Evolutionary conservation across 2,113 vertebrate genomes (phyloP).

Genomic region (Boulengeromyrus knoepffleri): DNA sequence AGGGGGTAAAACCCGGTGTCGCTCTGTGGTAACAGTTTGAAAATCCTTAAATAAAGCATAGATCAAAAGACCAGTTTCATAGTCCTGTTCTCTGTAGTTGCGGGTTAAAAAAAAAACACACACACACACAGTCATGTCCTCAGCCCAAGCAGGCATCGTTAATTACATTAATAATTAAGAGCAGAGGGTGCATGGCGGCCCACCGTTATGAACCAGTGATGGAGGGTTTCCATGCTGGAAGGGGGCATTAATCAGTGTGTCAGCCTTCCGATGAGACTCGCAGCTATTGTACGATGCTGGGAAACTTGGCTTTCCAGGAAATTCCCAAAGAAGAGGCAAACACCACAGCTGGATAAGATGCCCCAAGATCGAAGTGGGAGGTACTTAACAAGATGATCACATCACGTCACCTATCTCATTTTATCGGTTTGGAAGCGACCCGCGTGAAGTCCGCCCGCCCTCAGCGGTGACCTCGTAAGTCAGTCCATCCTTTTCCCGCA

Average conservation of each 20-base stretch:
- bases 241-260: background rate
- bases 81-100: background rate
- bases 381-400: conserved; percentile 1
- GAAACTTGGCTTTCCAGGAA: background rate
- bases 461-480: background rate
- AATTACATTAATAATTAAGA: conserved; percentile 9
- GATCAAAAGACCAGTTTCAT: background rate
- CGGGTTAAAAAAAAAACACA: background rate
- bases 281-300: background rate
- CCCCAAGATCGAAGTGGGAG: background rate
- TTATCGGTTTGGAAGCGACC: background rate
- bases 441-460: background rate
- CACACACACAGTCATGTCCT: background rate
- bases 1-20: background rate
- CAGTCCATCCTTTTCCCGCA: background rate
- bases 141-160: background rate
- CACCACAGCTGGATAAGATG: background rate
- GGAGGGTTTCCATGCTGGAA: background rate
- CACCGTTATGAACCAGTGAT: background rate
- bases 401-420: background rate
- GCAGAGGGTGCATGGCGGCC: background rate
- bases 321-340: background rate
- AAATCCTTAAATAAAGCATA: background rate
- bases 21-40: background rate
- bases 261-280: background rate